Conservation (phyloP, 2,888 invertebrate species). For the Erebia epiphron region DNA sequence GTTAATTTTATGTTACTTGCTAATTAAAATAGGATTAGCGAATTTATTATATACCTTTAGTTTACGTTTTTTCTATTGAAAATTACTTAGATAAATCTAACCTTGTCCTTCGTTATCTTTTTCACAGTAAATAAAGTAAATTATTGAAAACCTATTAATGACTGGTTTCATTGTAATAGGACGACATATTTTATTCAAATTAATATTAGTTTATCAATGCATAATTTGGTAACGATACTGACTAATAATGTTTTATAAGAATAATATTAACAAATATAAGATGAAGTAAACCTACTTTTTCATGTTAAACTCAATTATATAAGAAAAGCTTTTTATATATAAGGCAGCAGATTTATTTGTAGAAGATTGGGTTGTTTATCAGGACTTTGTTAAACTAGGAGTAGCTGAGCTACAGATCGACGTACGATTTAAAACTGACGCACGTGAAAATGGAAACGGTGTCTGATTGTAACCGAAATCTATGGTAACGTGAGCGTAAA, state of each 20-base stretch:
- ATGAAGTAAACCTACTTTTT: too few species aligned
- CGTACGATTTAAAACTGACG: constrained; percentile 1
- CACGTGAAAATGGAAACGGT: constrained; percentile 25
- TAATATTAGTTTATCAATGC: not conserved
- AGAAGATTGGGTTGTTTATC: too few species aligned
- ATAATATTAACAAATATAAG: too few species aligned
- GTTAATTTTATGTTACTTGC: not conserved
- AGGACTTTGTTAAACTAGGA: not conserved
- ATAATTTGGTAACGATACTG: not conserved
- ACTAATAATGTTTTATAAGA: too few species aligned
- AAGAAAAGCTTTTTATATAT: too few species aligned
- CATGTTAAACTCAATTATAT: too few species aligned
- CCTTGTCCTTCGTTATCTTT: constrained; percentile 1
- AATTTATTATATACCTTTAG: not conserved
- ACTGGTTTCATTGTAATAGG: constrained; percentile 17
- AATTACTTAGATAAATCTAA: not conserved
- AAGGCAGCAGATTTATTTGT: too few species aligned
- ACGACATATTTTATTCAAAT: not conserved
- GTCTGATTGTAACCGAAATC: constrained; percentile 28
- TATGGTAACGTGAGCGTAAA: constrained; percentile 36
- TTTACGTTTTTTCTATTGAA: not conserved
- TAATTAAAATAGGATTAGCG: not conserved
- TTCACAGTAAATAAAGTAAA: not conserved
- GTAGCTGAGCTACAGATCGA: not conserved
- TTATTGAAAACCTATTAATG: constrained; percentile 17